Conservation (phyloP, 2,888 invertebrate species). For the Chironomus tentans region DNA sequence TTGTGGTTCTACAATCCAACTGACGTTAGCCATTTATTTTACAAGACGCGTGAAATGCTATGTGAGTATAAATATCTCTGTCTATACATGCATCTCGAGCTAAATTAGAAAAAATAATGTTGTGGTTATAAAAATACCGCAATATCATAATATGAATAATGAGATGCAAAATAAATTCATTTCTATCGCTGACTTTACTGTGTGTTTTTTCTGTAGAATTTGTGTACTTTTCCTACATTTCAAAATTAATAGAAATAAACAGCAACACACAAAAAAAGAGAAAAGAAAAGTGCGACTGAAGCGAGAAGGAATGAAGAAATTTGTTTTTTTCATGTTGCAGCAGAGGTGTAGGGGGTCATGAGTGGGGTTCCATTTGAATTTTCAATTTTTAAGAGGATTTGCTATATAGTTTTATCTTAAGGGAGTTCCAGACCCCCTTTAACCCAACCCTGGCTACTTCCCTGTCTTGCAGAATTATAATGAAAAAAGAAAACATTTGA, state of each 20-base stretch:
- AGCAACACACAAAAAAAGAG: not conserved
- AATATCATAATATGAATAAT: slow-evolving; percentile 14
- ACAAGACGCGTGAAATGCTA: not conserved
- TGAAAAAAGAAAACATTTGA: not conserved
- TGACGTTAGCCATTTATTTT: not conserved
- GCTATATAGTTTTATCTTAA: too few species aligned
- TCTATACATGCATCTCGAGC: not conserved
- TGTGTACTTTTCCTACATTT: not conserved
- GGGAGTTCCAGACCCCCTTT: too few species aligned
- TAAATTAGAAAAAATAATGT: not conserved
- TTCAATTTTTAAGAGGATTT: too few species aligned
- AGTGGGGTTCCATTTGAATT: too few species aligned
- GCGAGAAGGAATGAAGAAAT: not conserved
- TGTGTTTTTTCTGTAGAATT: not conserved
- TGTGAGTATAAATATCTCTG: not conserved
- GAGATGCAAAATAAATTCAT: not conserved
- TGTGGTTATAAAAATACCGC: slow-evolving; percentile 14
- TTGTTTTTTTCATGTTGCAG: too few species aligned
- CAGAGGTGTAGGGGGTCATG: too few species aligned
- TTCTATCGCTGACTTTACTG: too few species aligned
- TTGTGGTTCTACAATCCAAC: not conserved
- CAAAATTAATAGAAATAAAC: too few species aligned
- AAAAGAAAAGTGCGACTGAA: not conserved
- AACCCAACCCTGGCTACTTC: too few species aligned
- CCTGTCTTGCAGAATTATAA: not conserved